Percentiles rank a stretch among this genome's conserved stretches.
Conservation (phyloP, 2,888 invertebrate genomes). For the Drosophila nr. fundita region DNA sequence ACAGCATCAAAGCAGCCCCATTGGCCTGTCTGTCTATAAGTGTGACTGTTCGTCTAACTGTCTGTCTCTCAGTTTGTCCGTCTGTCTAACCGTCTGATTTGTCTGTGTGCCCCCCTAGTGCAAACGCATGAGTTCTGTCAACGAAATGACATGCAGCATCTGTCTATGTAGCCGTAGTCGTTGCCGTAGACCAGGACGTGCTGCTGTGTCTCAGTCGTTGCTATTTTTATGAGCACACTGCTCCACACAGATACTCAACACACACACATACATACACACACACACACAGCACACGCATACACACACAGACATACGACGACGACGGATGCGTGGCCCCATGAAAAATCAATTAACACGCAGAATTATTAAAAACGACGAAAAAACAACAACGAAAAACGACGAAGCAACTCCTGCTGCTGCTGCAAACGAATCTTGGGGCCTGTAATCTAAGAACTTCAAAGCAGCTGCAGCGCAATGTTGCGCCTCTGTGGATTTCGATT, state of each 20-base stretch:
- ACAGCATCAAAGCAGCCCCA: slow-evolving; percentile 56
- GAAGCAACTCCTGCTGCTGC: slow-evolving; percentile 30
- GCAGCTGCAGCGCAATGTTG: slow-evolving; percentile 71
- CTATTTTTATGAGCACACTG: slow-evolving; percentile 72
- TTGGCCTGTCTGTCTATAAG: slow-evolving; percentile 30
- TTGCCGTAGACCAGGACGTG: slow-evolving; percentile 70
- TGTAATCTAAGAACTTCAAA: slow-evolving; percentile 62
- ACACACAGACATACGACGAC: slow-evolving; percentile 35
- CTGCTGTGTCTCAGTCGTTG: slow-evolving; percentile 71
- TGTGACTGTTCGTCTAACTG: slow-evolving; percentile 26
- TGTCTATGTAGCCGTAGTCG: slow-evolving; percentile 68
- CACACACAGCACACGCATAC: neutral
- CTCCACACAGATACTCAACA: slow-evolving; percentile 12
- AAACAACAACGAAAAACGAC: slow-evolving; percentile 35
- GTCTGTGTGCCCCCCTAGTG: slow-evolving; percentile 39
- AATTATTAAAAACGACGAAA: slow-evolving; percentile 77
- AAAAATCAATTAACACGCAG: slow-evolving; percentile 81
- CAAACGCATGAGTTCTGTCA: slow-evolving; percentile 76
- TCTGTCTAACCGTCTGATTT: slow-evolving; percentile 15
- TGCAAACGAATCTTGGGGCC: slow-evolving; percentile 6
- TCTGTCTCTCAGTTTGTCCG: slow-evolving; percentile 18
- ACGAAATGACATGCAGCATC: slow-evolving; percentile 79
- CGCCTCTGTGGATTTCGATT: slow-evolving; percentile 64
- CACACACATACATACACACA: neutral
- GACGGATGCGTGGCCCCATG: slow-evolving; percentile 80